Evolutionary conservation across 1,140 invertebrate species (phyloP), one percentile per base, ranked within the genome.

Genomic region (Penaeus indicus): DNA sequence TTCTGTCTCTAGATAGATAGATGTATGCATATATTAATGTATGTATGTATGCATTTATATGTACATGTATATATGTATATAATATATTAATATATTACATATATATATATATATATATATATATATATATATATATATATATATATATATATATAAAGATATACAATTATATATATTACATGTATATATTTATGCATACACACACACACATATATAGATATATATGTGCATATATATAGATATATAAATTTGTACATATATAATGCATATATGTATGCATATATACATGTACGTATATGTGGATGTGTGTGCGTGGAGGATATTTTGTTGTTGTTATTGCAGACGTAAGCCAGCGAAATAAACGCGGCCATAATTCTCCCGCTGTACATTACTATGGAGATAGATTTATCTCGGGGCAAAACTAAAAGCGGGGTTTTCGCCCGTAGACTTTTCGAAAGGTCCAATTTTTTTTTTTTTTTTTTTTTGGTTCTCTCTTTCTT

Each of bases 11-110:
- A 63, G 61, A 38, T 83, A 64, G 42, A 38, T 42, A 38, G 62
- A 3, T 83, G 32, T 83, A n/a, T 83, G 21, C 62, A 64, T 83
- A 64, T 83, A 83, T 81, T 18, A 63, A 61, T 81, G 27, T 81
- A 61, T 81, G 27, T 81, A 61, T 61, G 27, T 63, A 81, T 81
- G 32, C 63, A 63, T 54, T 61, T 80, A 80, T 80, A 54, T 80
- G 61, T 47, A 47, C 10, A 80, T 19, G 61, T 80, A 80, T 54
- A 42, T 54, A 80, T 54, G 61, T 80, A 80, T 22, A 54, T 54
- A 21, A 54, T 60, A 22, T 42, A 18, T 80, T 0, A 19, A 13
- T 47, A 54, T 60, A 19, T 80, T 80, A 0, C 61, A 25, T 54
- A 19, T 25, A 25, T 72, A 10, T 19, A 25, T 72, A 25, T 72